Evolutionary conservation across 2,797 vertebrate genomes (phyloP).

Genomic region (Columba guinea): DNA sequence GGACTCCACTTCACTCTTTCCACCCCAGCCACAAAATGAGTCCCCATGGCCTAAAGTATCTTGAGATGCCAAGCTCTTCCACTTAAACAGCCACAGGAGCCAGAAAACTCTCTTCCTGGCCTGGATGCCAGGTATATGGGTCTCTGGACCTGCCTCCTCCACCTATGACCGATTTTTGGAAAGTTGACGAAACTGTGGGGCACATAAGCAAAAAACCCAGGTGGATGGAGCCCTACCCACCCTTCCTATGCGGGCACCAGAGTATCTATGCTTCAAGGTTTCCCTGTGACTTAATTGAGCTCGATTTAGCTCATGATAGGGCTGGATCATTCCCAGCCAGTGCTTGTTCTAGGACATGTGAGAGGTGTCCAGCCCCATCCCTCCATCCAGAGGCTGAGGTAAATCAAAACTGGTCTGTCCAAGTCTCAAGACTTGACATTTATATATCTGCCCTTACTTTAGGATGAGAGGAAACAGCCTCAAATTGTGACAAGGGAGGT

Average conservation of each 20-base stretch:
- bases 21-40: neutral
- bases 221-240: no score
- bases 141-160: neutral
- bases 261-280: neutral
- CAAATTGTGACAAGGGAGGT: no score
- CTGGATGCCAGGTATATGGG: neutral
- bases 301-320: neutral
- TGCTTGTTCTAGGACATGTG: accelerated
- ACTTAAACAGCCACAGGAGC: neutral
- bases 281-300: neutral
- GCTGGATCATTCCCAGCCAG: neutral
- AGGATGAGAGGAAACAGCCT: no score
- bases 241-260: neutral
- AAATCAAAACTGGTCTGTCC: neutral
- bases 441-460: neutral
- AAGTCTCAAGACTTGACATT: neutral
- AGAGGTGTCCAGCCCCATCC: neutral
- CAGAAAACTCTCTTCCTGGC: neutral
- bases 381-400: neutral
- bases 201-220: accelerated
- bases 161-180: neutral
- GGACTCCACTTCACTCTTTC: neutral
- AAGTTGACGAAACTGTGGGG: neutral
- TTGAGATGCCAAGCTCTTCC: neutral
- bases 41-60: neutral